Percentiles rank a stretch among this genome's conserved stretches.
Conservation (phyloP, 2,888 invertebrate species). For the Bellardia pandia region DNA sequence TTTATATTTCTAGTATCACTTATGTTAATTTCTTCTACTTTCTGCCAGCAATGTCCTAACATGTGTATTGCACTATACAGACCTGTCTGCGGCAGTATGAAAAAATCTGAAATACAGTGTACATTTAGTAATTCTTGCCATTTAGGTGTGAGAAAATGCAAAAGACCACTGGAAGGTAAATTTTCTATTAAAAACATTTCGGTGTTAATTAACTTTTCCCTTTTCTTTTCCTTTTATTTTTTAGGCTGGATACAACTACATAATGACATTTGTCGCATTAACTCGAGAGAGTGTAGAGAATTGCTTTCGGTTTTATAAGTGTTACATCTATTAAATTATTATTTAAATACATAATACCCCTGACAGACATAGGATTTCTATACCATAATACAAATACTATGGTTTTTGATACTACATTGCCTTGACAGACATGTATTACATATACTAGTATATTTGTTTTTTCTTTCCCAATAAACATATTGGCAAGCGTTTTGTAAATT, state of each 20-base stretch:
- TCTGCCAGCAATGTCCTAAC: not conserved
- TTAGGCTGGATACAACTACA: slow-evolving; percentile 31
- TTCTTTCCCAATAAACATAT: no score
- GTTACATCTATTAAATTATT: no score
- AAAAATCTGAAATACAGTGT: slow-evolving; percentile 13
- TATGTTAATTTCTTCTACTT: not conserved
- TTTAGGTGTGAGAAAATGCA: slow-evolving; percentile 8
- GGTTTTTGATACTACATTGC: no score
- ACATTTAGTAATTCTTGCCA: slow-evolving; percentile 40
- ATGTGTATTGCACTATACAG: not conserved
- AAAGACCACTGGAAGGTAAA: slow-evolving; percentile 33
- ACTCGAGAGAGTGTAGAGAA: not conserved
- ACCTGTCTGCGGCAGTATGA: slow-evolving; percentile 40
- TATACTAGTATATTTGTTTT: no score
- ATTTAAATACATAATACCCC: no score
- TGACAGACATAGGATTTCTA: no score
- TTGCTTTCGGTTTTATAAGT: no score
- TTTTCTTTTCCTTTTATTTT: not conserved
- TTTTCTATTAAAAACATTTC: no score
- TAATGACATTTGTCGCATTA: slow-evolving; percentile 15
- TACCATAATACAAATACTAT: no score
- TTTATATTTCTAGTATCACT: slow-evolving; percentile 5
- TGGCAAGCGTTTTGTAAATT: no score
- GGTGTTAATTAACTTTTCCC: not conserved
- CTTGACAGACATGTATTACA: no score